These are phyloP conservation scores for Pocillopora verrucosa DNA, from an alignment of 64 coral and sea anemone genomes.

Conservation along the genomic window DNA sequence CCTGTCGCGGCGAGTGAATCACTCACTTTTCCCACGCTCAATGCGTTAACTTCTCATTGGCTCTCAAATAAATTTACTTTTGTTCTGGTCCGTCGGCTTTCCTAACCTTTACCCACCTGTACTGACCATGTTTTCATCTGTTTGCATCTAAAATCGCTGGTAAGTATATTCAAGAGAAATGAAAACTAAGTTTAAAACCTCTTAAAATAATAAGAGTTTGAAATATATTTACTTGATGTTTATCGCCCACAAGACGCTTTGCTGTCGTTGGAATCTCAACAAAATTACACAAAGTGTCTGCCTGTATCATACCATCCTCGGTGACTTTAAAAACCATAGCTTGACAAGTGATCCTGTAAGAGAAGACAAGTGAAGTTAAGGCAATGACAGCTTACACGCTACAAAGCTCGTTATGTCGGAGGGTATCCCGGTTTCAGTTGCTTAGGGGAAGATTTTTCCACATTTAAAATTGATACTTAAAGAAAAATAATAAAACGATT, in stretches of 20 bases:
- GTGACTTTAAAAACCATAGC: constrained; percentile 77
- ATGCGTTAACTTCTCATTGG: not conserved
- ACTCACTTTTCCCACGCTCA: not conserved
- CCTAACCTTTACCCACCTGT: too few relatives aligned
- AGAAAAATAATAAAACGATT: not conserved
- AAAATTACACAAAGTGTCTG: constrained; percentile 68
- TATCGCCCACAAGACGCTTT: constrained; percentile 21
- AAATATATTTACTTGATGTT: not conserved
- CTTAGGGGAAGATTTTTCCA: not conserved
- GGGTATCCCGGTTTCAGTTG: too few relatives aligned
- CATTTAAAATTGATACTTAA: too few relatives aligned
- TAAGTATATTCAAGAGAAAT: too few relatives aligned
- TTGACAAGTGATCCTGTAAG: constrained; percentile 58
- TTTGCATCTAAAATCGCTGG: too few relatives aligned
- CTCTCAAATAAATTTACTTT: too few relatives aligned
- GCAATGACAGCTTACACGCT: not conserved
- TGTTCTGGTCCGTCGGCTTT: too few relatives aligned
- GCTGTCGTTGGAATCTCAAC: constrained; percentile 7
- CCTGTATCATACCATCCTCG: constrained; percentile 42
- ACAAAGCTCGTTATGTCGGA: too few relatives aligned
- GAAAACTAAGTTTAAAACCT: too few relatives aligned
- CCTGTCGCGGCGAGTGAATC: too few relatives aligned
- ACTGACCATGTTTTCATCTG: too few relatives aligned
- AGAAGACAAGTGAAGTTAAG: not conserved
- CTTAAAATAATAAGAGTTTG: not conserved